A percentile compares a stretch with the other conserved stretches of the same genome.
phyloP scores from a whole-genome alignment of 2,113 vertebrate genomes.

The human (Homo sapiens) region DNA sequence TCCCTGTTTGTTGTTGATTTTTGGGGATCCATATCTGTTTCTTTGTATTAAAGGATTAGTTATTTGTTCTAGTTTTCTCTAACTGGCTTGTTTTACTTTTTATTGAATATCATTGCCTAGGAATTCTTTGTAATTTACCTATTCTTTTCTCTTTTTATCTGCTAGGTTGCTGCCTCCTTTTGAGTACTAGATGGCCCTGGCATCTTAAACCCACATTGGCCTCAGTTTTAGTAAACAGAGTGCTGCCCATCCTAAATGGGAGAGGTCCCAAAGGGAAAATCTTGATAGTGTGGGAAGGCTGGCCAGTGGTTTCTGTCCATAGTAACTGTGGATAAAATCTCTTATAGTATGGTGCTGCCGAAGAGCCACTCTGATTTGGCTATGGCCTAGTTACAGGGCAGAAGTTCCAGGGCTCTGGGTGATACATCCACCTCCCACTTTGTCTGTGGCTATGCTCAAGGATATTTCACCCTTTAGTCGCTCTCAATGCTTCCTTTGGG shows the following conservation, averaged over 20 bases:
- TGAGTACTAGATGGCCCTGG: background rate
- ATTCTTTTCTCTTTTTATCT: background rate
- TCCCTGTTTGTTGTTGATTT: background rate
- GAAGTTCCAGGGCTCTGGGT: background rate
- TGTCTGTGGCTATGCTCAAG: background rate
- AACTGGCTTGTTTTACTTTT: background rate
- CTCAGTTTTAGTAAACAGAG: background rate
- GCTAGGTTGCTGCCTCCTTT: background rate
- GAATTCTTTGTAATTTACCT: background rate
- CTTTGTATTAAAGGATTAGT: background rate
- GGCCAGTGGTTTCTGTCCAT: background rate
- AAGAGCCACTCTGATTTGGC: background rate
- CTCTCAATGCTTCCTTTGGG: background rate
- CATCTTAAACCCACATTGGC: background rate
- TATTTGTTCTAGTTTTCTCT: background rate
- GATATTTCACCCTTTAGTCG: background rate
- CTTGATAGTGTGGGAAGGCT: background rate
- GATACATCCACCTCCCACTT: background rate
- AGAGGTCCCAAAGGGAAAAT: background rate
- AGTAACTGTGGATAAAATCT: background rate
- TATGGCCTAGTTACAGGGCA: background rate
- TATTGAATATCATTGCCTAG: background rate
- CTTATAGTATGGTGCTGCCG: background rate
- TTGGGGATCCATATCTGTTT: background rate
- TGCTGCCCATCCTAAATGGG: background rate